Evolutionary conservation across 2,113 vertebrate species (phyloP).

Genomic region (Tragelaphus strepsiceros): DNA sequence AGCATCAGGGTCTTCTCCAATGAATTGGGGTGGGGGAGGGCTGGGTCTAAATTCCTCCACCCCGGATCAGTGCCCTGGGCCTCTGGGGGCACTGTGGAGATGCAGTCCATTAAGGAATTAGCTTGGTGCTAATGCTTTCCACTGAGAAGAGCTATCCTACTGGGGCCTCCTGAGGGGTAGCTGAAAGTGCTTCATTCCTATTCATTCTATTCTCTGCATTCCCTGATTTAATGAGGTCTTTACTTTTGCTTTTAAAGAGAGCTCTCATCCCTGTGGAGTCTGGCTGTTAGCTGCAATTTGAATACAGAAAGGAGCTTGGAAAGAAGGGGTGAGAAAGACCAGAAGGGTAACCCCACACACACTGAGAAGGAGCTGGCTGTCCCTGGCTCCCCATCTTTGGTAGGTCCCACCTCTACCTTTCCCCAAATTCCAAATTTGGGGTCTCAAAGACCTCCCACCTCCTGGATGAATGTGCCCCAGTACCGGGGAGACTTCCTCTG

Average conservation of each 20-base stretch:
- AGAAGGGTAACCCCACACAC: background rate
- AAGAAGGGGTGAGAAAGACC: background rate
- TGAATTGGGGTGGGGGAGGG: fast-evolving
- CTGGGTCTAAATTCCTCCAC: background rate
- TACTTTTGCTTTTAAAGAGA: slow-evolving; percentile 48
- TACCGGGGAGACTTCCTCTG: background rate
- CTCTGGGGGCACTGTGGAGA: background rate
- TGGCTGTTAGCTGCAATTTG: slow-evolving; percentile 22
- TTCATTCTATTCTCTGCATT: slow-evolving; percentile 38
- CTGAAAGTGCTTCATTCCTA: slow-evolving; percentile 42
- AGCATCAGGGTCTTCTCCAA: background rate
- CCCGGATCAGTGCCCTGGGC: background rate
- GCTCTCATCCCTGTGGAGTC: background rate
- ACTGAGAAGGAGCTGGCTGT: background rate
- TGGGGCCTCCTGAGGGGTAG: background rate
- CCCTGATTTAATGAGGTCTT: slow-evolving; percentile 56
- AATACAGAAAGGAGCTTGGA: background rate
- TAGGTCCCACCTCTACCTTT: background rate
- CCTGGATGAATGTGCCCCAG: background rate
- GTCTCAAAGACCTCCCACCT: slow-evolving; percentile 3
- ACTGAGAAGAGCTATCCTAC: background rate
- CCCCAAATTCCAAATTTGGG: background rate
- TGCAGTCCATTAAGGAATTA: slow-evolving; percentile 11
- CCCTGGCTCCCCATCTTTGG: background rate
- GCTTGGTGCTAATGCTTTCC: background rate